Conservation (phyloP, 2,797 vertebrate genomes). For the Typhlichthys subterraneus region DNA sequence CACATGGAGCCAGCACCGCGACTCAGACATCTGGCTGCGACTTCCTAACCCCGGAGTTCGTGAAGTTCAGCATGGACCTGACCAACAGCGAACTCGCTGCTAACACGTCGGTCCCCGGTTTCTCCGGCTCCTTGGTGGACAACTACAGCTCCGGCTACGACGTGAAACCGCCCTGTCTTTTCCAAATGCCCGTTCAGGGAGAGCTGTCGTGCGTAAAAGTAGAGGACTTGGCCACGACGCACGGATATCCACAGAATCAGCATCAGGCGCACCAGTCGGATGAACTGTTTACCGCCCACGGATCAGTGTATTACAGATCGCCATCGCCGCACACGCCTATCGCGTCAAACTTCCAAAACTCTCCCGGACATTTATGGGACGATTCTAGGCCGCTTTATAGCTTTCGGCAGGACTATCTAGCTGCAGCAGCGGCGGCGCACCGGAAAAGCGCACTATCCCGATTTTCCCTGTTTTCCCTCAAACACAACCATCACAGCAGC, state of each 20-base stretch:
- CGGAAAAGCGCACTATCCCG: slow-evolving; percentile 89
- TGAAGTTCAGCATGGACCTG: slow-evolving; percentile 99
- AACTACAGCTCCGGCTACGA: slow-evolving; percentile 88
- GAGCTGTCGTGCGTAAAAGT: slow-evolving; percentile 92
- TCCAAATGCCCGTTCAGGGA: slow-evolving; percentile 89
- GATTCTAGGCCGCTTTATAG: slow-evolving; percentile 87
- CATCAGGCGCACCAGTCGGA: slow-evolving; percentile 84
- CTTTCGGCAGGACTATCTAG: slow-evolving; percentile 91
- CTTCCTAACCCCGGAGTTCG: slow-evolving; percentile 97
- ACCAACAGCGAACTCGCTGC: slow-evolving; percentile 94
- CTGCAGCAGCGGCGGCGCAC: slow-evolving; percentile 87
- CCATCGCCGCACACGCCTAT: slow-evolving; percentile 83
- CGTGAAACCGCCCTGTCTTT: slow-evolving; percentile 93
- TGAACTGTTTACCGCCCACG: slow-evolving; percentile 85
- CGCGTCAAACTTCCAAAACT: slow-evolving; percentile 82
- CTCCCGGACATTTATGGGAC: slow-evolving; percentile 88
- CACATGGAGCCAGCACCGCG: slow-evolving; percentile 94
- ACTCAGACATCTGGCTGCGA: slow-evolving; percentile 92
- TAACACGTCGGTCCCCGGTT: slow-evolving; percentile 81
- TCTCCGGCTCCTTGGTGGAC: slow-evolving; percentile 77
- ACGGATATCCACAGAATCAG: slow-evolving; percentile 84
- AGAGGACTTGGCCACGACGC: slow-evolving; percentile 90
- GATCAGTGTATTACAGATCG: slow-evolving; percentile 86
- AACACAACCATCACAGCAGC: slow-evolving; percentile 84
- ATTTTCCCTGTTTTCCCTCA: slow-evolving; percentile 92